Percentiles rank a stretch among this genome's conserved stretches.
phyloP scores from a whole-genome alignment of 1,140 invertebrate genomes.

The Drosophila novamexicana region DNA sequence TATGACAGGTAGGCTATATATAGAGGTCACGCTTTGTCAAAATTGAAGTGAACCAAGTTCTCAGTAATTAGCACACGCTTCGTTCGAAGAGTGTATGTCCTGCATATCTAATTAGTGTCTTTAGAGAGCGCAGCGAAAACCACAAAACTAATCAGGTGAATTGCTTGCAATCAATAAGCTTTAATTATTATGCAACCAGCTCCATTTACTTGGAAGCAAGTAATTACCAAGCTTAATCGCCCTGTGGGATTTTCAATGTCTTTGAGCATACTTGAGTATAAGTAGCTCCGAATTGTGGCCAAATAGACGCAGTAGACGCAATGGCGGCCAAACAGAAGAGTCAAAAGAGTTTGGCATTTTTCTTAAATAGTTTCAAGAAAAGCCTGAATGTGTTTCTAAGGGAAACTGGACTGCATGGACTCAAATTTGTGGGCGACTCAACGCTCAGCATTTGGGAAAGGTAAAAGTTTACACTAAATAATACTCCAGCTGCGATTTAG shows the following conservation, averaged over 20 bases:
- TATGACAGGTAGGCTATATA: too few species aligned
- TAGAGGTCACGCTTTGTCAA: too few species aligned
- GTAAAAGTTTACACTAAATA: slow-evolving; percentile 74
- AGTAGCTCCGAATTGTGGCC: background rate
- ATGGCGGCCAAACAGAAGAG: slow-evolving; percentile 19
- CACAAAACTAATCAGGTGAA: slow-evolving; percentile 40
- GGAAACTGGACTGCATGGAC: slow-evolving; percentile 89
- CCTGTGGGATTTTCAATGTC: background rate
- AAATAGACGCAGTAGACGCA: background rate
- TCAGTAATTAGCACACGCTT: background rate
- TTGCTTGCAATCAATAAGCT: slow-evolving; percentile 14
- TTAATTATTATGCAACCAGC: slow-evolving; percentile 19
- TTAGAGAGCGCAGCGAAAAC: slow-evolving; percentile 4
- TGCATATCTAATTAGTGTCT: background rate
- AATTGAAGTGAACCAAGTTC: background rate
- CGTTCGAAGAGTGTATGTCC: background rate
- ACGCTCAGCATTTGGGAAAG: slow-evolving; percentile 88
- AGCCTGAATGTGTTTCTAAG: slow-evolving; percentile 86
- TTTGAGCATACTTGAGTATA: slow-evolving; percentile 1
- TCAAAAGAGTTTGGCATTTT: slow-evolving; percentile 13
- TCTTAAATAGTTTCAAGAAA: slow-evolving; percentile 39
- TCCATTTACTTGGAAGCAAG: slow-evolving; percentile 11
- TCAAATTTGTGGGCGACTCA: slow-evolving; percentile 90
- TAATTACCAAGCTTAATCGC: slow-evolving; percentile 24
- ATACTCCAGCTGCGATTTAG: too few species aligned